Evolutionary conservation across 2,113 vertebrate genomes (phyloP).

Genomic region (Podarcis raffonei): DNA sequence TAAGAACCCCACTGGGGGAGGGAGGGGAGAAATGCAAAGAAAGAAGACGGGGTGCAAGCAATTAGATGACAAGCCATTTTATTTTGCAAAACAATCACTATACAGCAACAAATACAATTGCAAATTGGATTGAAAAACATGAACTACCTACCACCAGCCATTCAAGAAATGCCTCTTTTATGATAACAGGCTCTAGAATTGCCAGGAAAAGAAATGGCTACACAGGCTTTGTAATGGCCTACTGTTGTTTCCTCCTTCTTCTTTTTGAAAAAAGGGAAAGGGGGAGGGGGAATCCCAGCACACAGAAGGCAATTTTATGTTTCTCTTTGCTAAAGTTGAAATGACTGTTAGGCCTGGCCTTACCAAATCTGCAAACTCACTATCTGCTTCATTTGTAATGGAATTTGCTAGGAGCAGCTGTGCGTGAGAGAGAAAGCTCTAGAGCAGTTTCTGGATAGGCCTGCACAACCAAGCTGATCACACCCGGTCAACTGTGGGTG

Average conservation of each 20-base stretch:
- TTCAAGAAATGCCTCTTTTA: slow-evolving; percentile 83
- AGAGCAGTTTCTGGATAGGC: slow-evolving; percentile 51
- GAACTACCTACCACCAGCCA: slow-evolving; percentile 88
- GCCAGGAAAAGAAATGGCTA: slow-evolving; percentile 69
- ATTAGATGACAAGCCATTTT: slow-evolving; percentile 85
- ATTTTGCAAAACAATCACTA: slow-evolving; percentile 92
- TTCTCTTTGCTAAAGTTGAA: slow-evolving; percentile 87
- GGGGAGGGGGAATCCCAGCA: slow-evolving; percentile 64
- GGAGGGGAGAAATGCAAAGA: background rate
- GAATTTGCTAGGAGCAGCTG: slow-evolving; percentile 49
- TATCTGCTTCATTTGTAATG: slow-evolving; percentile 54
- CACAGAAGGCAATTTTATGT: slow-evolving; percentile 68
- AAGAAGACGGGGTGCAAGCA: background rate
- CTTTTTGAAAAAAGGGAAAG: background rate
- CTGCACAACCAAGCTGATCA: no score
- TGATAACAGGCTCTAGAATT: slow-evolving; percentile 82
- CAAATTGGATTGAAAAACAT: slow-evolving; percentile 89
- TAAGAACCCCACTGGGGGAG: background rate
- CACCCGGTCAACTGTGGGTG: background rate
- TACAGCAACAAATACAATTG: slow-evolving; percentile 90
- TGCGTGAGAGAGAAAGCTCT: slow-evolving; percentile 30
- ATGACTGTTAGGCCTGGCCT: slow-evolving; percentile 61
- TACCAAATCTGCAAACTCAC: slow-evolving; percentile 49
- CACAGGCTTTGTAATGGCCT: slow-evolving; percentile 73
- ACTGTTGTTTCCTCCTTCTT: slow-evolving; percentile 67